These are phyloP conservation scores for Heteromyza rotundicornis DNA, from an alignment of 2,888 invertebrate species.

Conservation along the genomic window DNA sequence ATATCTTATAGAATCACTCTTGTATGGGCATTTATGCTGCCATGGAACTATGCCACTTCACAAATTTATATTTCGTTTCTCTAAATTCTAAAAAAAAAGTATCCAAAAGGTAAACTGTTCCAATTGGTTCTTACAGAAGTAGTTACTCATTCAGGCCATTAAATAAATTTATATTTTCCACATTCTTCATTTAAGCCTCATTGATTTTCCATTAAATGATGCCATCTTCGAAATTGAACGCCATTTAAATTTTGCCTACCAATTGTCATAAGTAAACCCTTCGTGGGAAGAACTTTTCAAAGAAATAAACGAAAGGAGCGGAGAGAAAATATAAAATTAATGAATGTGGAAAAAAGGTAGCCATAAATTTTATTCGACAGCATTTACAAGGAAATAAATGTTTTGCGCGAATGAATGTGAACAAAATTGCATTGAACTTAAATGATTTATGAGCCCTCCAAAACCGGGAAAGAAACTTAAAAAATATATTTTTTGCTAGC, in stretches of 20 bases:
- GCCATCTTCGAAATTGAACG: neutral
- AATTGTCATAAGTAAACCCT: neutral
- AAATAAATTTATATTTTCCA: no score
- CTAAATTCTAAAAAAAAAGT: no score
- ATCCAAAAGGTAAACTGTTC: no score
- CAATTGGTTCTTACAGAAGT: no score
- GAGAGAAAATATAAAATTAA: slow-evolving; percentile 4
- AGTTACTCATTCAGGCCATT: no score
- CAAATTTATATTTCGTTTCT: no score
- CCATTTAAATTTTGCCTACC: neutral
- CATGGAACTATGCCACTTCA: no score
- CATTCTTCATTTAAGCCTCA: neutral
- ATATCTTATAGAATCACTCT: neutral
- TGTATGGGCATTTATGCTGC: neutral
- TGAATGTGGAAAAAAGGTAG: no score
- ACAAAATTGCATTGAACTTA: neutral
- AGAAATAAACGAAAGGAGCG: no score
- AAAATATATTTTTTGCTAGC: neutral
- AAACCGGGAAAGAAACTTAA: neutral
- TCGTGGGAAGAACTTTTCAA: slow-evolving; percentile 1
- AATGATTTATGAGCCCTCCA: neutral
- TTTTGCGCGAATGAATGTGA: no score
- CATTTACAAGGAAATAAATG: no score
- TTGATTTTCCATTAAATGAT: slow-evolving; percentile 4
- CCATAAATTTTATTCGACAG: no score